A percentile compares a stretch with the other conserved stretches of the same genome.
phyloP scores from a whole-genome alignment of 2,888 invertebrate genomes.

The Vesta saturnalis region DNA sequence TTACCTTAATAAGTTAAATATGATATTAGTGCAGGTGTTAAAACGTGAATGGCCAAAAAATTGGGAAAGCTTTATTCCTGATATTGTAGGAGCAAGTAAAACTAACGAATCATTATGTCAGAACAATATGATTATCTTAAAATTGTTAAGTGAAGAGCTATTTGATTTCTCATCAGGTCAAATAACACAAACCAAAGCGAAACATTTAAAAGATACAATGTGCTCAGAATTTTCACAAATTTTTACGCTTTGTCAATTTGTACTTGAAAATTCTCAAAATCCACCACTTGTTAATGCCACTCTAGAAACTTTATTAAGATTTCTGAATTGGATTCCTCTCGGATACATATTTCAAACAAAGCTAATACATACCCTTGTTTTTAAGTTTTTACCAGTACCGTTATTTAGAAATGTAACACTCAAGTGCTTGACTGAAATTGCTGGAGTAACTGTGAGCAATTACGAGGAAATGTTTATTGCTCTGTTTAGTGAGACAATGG shows the following conservation, averaged over 20 bases:
- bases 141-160: slow-evolving; percentile 97
- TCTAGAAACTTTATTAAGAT: slow-evolving; percentile 93
- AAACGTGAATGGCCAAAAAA: slow-evolving; percentile 99
- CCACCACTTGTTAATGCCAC: slow-evolving; percentile 96
- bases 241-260: slow-evolving; percentile 97
- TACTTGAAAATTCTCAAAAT: slow-evolving; percentile 97
- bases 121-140: slow-evolving; percentile 99
- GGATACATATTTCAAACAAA: slow-evolving; percentile 99
- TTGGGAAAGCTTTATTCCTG: slow-evolving; percentile 99
- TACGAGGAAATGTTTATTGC: slow-evolving; percentile 94
- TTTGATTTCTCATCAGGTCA: slow-evolving; percentile 99
- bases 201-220: slow-evolving; percentile 99
- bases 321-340: slow-evolving; percentile 99
- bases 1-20: slow-evolving; percentile 97
- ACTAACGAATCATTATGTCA: slow-evolving; percentile 99
- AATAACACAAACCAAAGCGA: slow-evolving; percentile 98
- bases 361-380: slow-evolving; percentile 91
- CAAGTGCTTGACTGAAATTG: slow-evolving; percentile 98
- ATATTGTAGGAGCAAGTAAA: slow-evolving; percentile 99
- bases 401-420: slow-evolving; percentile 98
- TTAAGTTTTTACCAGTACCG: slow-evolving; percentile 97
- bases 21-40: slow-evolving; percentile 98
- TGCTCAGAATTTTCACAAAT: slow-evolving; percentile 99
- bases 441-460: slow-evolving; percentile 86
- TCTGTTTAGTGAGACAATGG: slow-evolving; percentile 92